phyloP scores from a whole-genome alignment of 2,113 vertebrate genomes.

The Odontesthes bonariensis region DNA sequence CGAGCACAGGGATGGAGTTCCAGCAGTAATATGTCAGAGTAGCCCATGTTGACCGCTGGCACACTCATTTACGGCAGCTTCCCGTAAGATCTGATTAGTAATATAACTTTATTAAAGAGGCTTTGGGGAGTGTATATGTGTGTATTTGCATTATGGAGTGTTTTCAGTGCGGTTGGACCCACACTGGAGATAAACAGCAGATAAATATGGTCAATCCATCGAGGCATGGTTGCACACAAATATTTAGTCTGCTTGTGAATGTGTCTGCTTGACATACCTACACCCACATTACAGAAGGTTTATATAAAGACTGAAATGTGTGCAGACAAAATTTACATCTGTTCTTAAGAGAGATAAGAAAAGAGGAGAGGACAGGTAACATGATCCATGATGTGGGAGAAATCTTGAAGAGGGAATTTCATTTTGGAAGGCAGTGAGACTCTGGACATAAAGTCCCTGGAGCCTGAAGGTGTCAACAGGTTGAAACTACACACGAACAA shows the following conservation, averaged over 20 bases:
- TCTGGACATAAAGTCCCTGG: slow-evolving; percentile 26
- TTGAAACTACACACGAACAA: slow-evolving; percentile 21
- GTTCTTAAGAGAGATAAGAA: neutral
- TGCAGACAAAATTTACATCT: no score
- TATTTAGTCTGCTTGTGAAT: slow-evolving; percentile 32
- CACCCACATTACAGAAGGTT: neutral
- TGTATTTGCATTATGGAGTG: slow-evolving; percentile 30
- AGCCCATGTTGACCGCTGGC: slow-evolving; percentile 72
- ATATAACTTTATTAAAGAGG: slow-evolving; percentile 76
- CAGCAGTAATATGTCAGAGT: slow-evolving; percentile 48
- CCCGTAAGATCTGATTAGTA: slow-evolving; percentile 70
- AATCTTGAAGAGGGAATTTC: slow-evolving; percentile 47
- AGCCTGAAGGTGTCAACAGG: slow-evolving; percentile 51
- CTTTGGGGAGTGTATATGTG: slow-evolving; percentile 45
- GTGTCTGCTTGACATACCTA: slow-evolving; percentile 21
- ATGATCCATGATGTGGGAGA: slow-evolving; percentile 1
- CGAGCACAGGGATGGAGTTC: neutral
- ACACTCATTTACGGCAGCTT: slow-evolving; percentile 77
- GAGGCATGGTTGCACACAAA: slow-evolving; percentile 39
- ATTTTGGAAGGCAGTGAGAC: slow-evolving; percentile 38
- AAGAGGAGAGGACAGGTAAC: slow-evolving; percentile 13
- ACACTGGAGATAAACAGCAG: slow-evolving; percentile 31
- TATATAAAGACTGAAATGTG: neutral
- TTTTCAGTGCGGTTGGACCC: slow-evolving; percentile 32
- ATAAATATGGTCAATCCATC: slow-evolving; percentile 46